Evolutionary conservation across 2,113 vertebrate species (phyloP).

Genomic region (Rhinolophus ferrumequinum): DNA sequence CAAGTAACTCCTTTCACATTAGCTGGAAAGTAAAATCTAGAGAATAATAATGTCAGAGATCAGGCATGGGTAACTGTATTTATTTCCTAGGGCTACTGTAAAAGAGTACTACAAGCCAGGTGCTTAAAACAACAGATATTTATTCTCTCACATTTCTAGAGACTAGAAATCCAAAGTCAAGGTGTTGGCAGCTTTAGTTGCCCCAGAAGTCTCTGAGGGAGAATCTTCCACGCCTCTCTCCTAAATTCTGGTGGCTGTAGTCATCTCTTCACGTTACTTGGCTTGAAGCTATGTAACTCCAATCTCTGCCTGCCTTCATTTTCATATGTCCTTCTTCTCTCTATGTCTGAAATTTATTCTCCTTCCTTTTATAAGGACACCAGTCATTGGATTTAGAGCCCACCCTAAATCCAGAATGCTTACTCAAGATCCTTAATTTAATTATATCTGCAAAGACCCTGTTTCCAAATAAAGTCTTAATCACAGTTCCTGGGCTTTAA

Average conservation of each 20-base stretch:
- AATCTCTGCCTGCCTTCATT: background rate
- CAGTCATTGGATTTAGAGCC: background rate
- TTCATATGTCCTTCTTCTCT: background rate
- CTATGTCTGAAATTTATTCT: background rate
- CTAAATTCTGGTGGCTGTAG: background rate
- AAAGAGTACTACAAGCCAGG: background rate
- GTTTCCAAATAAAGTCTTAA: background rate
- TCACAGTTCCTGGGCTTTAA: background rate
- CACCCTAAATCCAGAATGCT: background rate
- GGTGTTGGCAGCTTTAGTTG: no score
- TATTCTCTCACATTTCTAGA: background rate
- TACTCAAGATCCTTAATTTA: background rate
- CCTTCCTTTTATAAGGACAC: background rate
- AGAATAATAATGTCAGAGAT: background rate
- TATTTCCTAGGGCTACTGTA: background rate
- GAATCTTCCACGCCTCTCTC: rapidly evolving
- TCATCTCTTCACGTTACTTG: background rate
- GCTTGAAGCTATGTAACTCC: background rate
- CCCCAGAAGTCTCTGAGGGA: background rate
- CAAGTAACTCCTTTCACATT: background rate
- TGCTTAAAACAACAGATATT: background rate
- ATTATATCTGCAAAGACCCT: background rate
- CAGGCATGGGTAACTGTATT: background rate
- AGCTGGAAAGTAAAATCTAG: background rate
- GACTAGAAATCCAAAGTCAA: background rate